Base-by-base conservation (phyloP, 2,888 invertebrate genomes). In the Ariolimax columbianus region DNA sequence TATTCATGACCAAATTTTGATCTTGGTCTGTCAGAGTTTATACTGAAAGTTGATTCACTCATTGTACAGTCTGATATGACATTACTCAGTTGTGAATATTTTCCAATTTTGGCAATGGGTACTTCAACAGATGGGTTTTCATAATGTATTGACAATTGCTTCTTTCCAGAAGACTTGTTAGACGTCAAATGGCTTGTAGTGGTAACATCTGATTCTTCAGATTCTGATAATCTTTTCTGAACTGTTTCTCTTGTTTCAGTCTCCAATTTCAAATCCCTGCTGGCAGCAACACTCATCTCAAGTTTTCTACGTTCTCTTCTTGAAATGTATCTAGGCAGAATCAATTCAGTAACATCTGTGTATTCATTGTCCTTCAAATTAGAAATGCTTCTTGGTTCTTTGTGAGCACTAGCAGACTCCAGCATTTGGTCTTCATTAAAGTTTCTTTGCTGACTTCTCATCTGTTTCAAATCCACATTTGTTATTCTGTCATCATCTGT, bases 221-320 rank as follows among this genome's bases (percentile, higher is more conserved):
- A 47, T 43, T n/a, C 17, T 30, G 47, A 75, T 17, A 75, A 40
- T 40, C 14, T 30, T 11, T 17, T 38, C 4, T 47, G 4, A 9
- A 9, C 30, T 30, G 30, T 47, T 30, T 75, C 73, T 30, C 17
- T 36, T 11, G 11, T 66, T 66, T 47, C 73, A 30, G 40, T 19
- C 36, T 55, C 36, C 51, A 30, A 23, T 30, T 23, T 30, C 63
- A 14, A 47, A n/a, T 30, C 30, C n/a, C n/a, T 73, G 40, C 26
- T 72, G 23, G 72, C 26, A 72, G 6, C n/a, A 72, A 40, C 6
- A 38, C 26, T 19, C 23, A 30, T 66, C 30, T 63, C 79, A 23
- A 66, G n/a, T 51, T 79, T n/a, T 40, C 43, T 63, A 7, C 63
- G 66, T 7, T 43, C 66, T 79, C 30, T 79, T 63, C 63, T 33